Conservation (phyloP, 1,140 invertebrate genomes). For the Drosophila triauraria region DNA sequence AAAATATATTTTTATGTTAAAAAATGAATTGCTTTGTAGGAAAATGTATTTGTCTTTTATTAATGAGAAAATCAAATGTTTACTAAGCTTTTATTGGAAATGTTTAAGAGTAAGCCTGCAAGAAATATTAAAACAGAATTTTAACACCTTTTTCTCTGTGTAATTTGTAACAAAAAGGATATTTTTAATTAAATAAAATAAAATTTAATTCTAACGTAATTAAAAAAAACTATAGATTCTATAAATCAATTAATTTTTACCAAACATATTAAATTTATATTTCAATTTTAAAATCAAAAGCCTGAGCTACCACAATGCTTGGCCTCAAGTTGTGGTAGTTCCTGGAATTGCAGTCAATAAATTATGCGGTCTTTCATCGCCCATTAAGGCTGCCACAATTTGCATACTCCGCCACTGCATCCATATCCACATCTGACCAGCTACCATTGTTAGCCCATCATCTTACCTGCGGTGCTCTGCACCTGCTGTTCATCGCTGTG, state of each 20-base stretch:
- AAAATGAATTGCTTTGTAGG: not conserved
- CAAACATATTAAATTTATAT: not conserved
- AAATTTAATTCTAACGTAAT: too few species aligned
- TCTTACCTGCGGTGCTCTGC: slow-evolving; percentile 19
- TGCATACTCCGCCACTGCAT: slow-evolving; percentile 25
- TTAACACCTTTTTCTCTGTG: too few species aligned
- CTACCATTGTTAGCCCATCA: slow-evolving; percentile 1
- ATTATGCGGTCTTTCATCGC: slow-evolving; percentile 21
- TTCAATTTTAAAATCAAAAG: not conserved
- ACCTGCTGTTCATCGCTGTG: slow-evolving; percentile 53
- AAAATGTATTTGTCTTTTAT: not conserved
- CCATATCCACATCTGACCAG: slow-evolving; percentile 18
- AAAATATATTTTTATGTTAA: not conserved
- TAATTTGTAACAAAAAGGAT: too few species aligned
- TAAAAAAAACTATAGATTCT: too few species aligned
- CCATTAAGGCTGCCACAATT: slow-evolving; percentile 26
- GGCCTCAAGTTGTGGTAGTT: not conserved
- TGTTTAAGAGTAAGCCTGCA: too few species aligned
- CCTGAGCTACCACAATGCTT: not conserved
- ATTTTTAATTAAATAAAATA: too few species aligned
- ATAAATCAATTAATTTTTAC: not conserved
- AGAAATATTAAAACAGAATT: too few species aligned
- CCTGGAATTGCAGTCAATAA: slow-evolving; percentile 18
- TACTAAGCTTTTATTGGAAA: not conserved
- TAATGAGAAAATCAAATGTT: not conserved